phyloP scores from a whole-genome alignment of 92 coral and sea anemone genomes.

The Meandrina meandrites region DNA sequence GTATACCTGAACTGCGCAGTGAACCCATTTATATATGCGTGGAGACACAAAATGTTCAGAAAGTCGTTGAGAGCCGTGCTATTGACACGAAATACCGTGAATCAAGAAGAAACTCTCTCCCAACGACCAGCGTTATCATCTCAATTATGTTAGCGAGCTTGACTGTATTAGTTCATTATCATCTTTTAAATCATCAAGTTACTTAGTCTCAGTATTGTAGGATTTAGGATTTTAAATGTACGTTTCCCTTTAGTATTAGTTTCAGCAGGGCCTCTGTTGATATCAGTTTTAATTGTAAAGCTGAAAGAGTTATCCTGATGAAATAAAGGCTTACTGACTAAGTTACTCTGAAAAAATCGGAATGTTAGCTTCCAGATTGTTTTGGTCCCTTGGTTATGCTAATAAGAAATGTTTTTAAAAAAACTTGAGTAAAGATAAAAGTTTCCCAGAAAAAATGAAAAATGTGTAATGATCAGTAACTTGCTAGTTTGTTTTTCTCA shows the following conservation, averaged over 20 bases:
- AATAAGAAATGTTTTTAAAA: neutral
- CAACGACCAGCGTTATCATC: neutral
- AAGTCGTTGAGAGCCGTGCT: conserved; percentile 18
- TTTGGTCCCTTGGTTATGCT: neutral
- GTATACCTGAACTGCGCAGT: conserved; percentile 52
- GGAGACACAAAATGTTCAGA: conserved; percentile 29
- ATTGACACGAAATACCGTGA: neutral
- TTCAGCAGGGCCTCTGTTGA: no score
- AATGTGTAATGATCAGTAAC: no score
- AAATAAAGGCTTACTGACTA: no score
- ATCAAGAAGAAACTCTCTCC: neutral
- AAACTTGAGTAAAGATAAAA: no score
- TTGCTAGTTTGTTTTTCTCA: no score
- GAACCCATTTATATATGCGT: conserved; percentile 46
- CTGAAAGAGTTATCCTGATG: no score
- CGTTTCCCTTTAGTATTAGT: no score
- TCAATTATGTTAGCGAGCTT: neutral
- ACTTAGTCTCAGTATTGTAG: no score
- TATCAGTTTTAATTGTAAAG: no score
- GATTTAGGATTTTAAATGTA: no score
- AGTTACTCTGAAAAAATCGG: neutral
- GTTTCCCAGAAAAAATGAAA: neutral
- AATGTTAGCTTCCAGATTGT: neutral
- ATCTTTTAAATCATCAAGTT: neutral
- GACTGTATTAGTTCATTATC: neutral